Conservation (phyloP, 2,888 invertebrate genomes). For the Acanthoscelides obtectus region DNA sequence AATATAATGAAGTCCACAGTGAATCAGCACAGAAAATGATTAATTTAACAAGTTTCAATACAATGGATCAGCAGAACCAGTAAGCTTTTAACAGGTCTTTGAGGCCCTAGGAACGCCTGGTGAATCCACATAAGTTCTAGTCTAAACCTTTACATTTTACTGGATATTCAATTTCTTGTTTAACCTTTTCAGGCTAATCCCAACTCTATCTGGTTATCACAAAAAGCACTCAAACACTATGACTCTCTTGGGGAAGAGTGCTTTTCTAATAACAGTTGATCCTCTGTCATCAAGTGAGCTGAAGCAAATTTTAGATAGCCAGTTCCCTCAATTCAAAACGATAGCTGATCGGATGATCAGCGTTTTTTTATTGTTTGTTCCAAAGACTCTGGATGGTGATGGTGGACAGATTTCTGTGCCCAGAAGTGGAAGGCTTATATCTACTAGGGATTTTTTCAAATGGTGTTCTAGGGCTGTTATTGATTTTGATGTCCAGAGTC, state of each 20-base stretch:
- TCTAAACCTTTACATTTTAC: background rate
- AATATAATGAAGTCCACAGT: background rate
- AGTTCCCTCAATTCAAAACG: constrained; percentile 68
- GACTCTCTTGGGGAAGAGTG: constrained; percentile 73
- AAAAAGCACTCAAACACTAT: constrained; percentile 59
- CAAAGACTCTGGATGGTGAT: constrained; percentile 43
- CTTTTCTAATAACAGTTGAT: constrained; percentile 76
- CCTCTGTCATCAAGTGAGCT: constrained; percentile 74
- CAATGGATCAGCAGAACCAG: no score
- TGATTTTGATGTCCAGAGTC: constrained; percentile 69
- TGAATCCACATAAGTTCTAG: no score
- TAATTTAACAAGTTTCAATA: no score
- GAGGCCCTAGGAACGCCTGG: no score
- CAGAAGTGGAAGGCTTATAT: constrained; percentile 62
- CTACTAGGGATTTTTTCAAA: constrained; percentile 86
- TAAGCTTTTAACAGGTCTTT: no score
- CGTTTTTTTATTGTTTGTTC: constrained; percentile 76
- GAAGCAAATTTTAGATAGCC: constrained; percentile 61
- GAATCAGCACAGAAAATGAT: no score
- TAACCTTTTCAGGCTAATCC: constrained; percentile 52
- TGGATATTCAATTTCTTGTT: background rate
- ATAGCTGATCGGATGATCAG: constrained; percentile 73
- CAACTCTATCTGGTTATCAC: constrained; percentile 58
- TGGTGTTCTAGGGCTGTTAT: constrained; percentile 78
- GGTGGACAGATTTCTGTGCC: constrained; percentile 27